A percentile compares a stretch with the other conserved stretches of the same genome.
phyloP scores from a whole-genome alignment of 2,888 invertebrate species.

The Selenia dentaria region DNA sequence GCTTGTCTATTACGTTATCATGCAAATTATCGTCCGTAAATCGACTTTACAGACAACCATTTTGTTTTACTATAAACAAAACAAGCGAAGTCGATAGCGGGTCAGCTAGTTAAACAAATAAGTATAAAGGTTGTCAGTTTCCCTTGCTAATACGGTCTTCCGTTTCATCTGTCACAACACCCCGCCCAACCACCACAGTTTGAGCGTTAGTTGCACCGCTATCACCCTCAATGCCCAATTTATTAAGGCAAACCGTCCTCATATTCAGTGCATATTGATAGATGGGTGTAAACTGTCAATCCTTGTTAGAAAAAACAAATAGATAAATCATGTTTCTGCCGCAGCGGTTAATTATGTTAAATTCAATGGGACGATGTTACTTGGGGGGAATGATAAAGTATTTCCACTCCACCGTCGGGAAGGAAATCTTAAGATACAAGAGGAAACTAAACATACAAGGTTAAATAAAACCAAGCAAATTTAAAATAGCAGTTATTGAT shows the following conservation, averaged over 20 bases:
- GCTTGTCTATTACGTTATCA: too few relatives aligned
- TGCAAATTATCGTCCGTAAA: too few relatives aligned
- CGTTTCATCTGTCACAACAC: conserved; percentile 75
- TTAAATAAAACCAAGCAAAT: too few relatives aligned
- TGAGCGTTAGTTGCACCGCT: conserved; percentile 3
- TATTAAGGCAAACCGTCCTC: conserved; percentile 48
- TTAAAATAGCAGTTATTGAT: too few relatives aligned
- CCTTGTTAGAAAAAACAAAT: conserved; percentile 36
- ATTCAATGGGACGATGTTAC: not conserved
- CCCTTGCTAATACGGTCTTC: conserved; percentile 64
- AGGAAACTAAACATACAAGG: too few relatives aligned
- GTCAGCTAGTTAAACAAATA: too few relatives aligned
- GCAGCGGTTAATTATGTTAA: conserved; percentile 2
- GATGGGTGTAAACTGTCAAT: conserved; percentile 47
- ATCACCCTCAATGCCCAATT: conserved; percentile 53
- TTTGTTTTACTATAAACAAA: too few relatives aligned
- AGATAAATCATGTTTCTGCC: conserved; percentile 21
- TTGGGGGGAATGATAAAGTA: not conserved
- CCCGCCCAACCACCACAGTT: conserved; percentile 50
- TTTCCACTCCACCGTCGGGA: too few relatives aligned
- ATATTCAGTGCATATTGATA: conserved; percentile 39
- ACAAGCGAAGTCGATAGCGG: too few relatives aligned
- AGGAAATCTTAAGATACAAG: too few relatives aligned
- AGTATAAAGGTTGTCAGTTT: conserved; percentile 22
- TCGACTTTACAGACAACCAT: too few relatives aligned